Evolutionary conservation across 2,797 vertebrate genomes (phyloP), one percentile per base, ranked within the genome.

Genomic region (Coregonus suidteri): DNA sequence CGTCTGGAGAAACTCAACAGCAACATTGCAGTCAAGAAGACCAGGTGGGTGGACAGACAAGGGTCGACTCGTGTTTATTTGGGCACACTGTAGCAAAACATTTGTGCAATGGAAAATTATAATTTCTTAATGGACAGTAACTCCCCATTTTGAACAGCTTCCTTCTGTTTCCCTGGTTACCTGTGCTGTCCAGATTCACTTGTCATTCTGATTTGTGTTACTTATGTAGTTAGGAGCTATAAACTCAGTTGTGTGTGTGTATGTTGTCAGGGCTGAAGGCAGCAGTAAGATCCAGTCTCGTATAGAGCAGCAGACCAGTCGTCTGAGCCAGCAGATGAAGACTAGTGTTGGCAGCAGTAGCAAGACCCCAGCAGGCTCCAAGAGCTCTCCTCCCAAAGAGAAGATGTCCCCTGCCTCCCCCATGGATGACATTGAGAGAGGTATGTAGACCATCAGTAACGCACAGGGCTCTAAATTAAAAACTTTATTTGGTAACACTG

Each of bases 11-110:
- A 99, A 88, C 97, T 99, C 77, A 99, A 92, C 93, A 99, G 96
- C 90, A 99, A 99, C 85, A 98, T 99, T 83, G 96, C 96, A 75
- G 98, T 99, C 82, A 99, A 99, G 89, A 99, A 97, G 92, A 99
- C 97, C 82, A 98, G 98, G 98, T 97, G 87, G 78, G 93, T 72
- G 47, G 59, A n/a, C 13, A 41, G 68, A 41, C 1, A 30, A 25
- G 59, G 6, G 20, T 11, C 11, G 9, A 64, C 59, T 64, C 4
- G 3, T 64, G 59, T 64, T 64, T 3, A 30, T 68, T 68, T 15
- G n/a, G n/a, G 14, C 20, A 62, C 20, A 25, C 20, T 25, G n/a
- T 25, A 25, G 20, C 4, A 6, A 30, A 64, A 30, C n/a, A 62
- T 6, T 62, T 3, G 16, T 18, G 54, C 16, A 59, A 15, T 59